Evolutionary conservation across 2,113 vertebrate species (phyloP).

Genomic region (Cathartes aura): DNA sequence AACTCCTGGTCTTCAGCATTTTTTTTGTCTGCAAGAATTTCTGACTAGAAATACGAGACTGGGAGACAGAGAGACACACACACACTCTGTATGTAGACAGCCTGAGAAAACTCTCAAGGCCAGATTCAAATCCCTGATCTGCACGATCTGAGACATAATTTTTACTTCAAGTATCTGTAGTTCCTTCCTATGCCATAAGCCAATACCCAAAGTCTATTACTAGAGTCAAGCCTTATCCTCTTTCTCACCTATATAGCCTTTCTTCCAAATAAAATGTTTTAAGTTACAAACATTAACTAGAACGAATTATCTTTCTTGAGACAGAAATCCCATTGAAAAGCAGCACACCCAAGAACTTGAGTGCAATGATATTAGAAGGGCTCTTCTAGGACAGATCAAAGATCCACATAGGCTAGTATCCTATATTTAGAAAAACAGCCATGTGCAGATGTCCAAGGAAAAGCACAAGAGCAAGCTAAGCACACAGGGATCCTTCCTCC

Average conservation of each 20-base stretch:
- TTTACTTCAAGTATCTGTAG: background rate
- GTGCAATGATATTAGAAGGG: background rate
- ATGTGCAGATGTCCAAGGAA: background rate
- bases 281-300: background rate
- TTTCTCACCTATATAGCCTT: background rate
- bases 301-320: background rate
- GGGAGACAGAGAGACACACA: background rate
- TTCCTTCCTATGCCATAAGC: background rate
- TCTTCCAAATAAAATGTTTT: background rate
- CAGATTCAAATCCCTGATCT: background rate
- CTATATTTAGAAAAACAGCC: background rate
- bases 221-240: background rate
- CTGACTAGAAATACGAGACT: background rate
- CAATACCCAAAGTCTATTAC: background rate
- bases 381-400: background rate
- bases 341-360: background rate
- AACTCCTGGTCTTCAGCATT: background rate
- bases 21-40: background rate
- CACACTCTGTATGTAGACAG: background rate
- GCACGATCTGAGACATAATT: background rate
- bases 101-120: background rate
- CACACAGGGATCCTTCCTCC: background rate
- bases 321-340: background rate
- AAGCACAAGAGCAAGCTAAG: background rate
- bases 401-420: background rate